Percentiles rank a stretch among this genome's conserved stretches.
phyloP scores from a whole-genome alignment of 2,888 invertebrate species.

The Lepidochitona cinerea region DNA sequence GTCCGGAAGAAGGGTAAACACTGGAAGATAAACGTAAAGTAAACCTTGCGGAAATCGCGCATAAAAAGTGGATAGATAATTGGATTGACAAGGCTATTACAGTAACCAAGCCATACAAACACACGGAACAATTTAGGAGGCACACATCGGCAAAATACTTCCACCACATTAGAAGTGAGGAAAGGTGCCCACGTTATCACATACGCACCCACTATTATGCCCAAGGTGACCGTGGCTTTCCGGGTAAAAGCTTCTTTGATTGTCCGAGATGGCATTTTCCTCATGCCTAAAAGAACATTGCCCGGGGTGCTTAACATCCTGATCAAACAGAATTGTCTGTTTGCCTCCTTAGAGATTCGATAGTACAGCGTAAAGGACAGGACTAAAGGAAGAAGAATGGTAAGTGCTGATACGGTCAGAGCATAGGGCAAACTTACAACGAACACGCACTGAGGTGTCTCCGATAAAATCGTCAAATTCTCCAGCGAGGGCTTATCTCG shows the following conservation, averaged over 20 bases:
- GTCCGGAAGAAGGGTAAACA: constrained; percentile 39
- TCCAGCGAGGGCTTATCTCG: constrained; percentile 42
- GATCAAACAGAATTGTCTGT: constrained; percentile 53
- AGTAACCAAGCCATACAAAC: constrained; percentile 59
- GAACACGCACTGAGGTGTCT: constrained; percentile 49
- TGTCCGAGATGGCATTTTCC: constrained; percentile 47
- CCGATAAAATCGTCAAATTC: constrained; percentile 49
- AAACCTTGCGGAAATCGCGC: constrained; percentile 59
- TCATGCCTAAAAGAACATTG: constrained; percentile 47
- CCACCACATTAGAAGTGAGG: constrained; percentile 45
- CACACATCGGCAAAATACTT: constrained; percentile 49
- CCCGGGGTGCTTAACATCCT: constrained; percentile 50
- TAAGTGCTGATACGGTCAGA: constrained; percentile 47
- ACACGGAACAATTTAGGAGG: constrained; percentile 44
- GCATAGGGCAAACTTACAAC: constrained; percentile 54
- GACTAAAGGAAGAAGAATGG: constrained; percentile 55
- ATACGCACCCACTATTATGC: constrained; percentile 58
- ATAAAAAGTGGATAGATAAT: constrained; percentile 61
- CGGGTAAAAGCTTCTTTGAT: constrained; percentile 58
- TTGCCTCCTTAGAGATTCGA: constrained; percentile 56
- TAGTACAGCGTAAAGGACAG: constrained; percentile 56
- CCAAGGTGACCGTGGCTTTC: constrained; percentile 57
- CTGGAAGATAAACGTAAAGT: constrained; percentile 33
- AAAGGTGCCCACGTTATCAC: constrained; percentile 62
- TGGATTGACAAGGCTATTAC: constrained; percentile 57